These are phyloP conservation scores for Speoplatyrhinus poulsoni DNA, from an alignment of 2,113 vertebrate species.

Conservation along the genomic window DNA sequence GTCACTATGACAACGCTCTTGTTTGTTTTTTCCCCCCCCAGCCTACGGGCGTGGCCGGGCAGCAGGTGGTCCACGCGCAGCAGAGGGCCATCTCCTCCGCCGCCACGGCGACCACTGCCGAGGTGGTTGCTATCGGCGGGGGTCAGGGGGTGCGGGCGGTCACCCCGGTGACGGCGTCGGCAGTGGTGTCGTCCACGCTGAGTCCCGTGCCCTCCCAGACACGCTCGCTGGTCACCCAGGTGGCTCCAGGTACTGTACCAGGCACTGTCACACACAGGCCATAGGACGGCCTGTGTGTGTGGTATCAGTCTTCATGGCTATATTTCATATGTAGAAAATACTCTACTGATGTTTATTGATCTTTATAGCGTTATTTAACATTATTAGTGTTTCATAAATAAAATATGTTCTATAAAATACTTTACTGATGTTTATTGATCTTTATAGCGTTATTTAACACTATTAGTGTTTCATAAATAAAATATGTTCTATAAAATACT, in stretches of 20 bases:
- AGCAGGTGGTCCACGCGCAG: constrained; percentile 88
- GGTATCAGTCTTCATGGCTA: too few species aligned
- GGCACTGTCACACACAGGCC: not conserved
- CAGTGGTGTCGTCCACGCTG: constrained; percentile 85
- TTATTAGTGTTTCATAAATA: not conserved
- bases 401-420: not conserved
- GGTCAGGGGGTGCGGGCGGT: constrained; percentile 83
- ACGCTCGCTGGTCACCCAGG: constrained; percentile 83
- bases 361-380: not conserved
- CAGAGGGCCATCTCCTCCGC: constrained; percentile 78
- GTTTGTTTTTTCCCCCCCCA: constrained; percentile 41
- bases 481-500: too few species aligned
- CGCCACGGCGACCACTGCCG: constrained; percentile 72
- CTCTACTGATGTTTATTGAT: not conserved
- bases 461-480: not conserved
- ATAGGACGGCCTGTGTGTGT: too few species aligned
- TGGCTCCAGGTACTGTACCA: constrained; percentile 78
- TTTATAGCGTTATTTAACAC: not conserved
- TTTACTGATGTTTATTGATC: not conserved
- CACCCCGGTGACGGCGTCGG: constrained; percentile 81
- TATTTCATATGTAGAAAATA: not conserved
- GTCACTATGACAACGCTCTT: not conserved
- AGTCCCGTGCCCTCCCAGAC: constrained; percentile 83
- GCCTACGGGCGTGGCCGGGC: constrained; percentile 76
- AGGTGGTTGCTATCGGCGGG: constrained; percentile 85